phyloP scores from a whole-genome alignment of 2,888 invertebrate genomes.

The Aethes cnicana region DNA sequence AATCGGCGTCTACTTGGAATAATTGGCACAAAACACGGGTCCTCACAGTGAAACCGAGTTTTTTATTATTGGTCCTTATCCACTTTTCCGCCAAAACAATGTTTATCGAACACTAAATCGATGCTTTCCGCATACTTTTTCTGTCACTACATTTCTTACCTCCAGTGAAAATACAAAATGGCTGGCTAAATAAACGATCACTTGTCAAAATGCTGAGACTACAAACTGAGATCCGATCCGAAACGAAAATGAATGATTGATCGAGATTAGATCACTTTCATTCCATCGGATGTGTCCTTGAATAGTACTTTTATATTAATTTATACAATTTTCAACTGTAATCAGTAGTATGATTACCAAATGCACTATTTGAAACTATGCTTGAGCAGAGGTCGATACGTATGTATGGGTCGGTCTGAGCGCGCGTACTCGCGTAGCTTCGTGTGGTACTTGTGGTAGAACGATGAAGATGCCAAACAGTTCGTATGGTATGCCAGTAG shows the following conservation, averaged over 20 bases:
- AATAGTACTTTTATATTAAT: slow-evolving; percentile 46
- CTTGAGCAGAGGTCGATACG: slow-evolving; percentile 5
- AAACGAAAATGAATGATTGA: slow-evolving; percentile 3
- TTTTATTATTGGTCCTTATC: neutral
- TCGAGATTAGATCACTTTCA: slow-evolving; percentile 7
- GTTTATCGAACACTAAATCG: slow-evolving; percentile 39
- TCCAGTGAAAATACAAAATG: slow-evolving; percentile 71
- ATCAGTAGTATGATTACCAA: slow-evolving; percentile 41
- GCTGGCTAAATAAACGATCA: slow-evolving; percentile 57
- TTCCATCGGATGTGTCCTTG: slow-evolving; percentile 21
- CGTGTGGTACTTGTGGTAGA: slow-evolving; percentile 25
- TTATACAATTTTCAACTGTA: slow-evolving; percentile 51
- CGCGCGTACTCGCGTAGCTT: slow-evolving; percentile 17
- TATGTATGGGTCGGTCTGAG: slow-evolving; percentile 41
- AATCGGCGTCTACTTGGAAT: slow-evolving; percentile 12
- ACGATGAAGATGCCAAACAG: slow-evolving; percentile 28
- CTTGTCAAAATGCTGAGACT: slow-evolving; percentile 34
- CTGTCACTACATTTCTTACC: slow-evolving; percentile 38
- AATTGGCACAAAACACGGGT: slow-evolving; percentile 12
- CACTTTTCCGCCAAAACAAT: slow-evolving; percentile 16
- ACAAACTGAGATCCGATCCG: slow-evolving; percentile 3
- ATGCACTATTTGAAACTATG: slow-evolving; percentile 5
- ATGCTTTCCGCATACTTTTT: slow-evolving; percentile 61
- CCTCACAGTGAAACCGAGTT: neutral
- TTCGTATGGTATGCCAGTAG: slow-evolving; percentile 23